Evolutionary conservation across 2,888 invertebrate species (phyloP).

Genomic region (Eucriotettix oculatus): DNA sequence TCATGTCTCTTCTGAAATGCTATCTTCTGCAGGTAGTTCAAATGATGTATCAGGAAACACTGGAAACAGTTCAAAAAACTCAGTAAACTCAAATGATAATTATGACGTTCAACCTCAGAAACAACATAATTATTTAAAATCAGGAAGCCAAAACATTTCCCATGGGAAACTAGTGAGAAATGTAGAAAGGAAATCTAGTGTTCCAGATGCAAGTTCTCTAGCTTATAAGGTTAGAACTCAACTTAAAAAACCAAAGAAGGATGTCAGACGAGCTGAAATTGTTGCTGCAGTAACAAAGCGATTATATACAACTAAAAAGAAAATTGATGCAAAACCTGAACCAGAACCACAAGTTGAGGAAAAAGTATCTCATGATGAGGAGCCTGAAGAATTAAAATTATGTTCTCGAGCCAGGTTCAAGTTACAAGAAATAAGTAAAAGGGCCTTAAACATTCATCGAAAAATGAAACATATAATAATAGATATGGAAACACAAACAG

Average conservation of each 20-base stretch:
- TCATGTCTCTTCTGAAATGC: neutral
- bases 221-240: neutral
- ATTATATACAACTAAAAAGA: slow-evolving; percentile 31
- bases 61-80: neutral
- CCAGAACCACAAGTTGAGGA: slow-evolving; percentile 1
- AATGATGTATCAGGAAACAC: neutral
- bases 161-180: neutral
- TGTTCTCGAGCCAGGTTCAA: slow-evolving; percentile 40
- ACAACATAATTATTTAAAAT: neutral
- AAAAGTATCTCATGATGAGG: slow-evolving; percentile 18
- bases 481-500: neutral
- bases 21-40: neutral
- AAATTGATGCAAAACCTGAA: slow-evolving; percentile 3
- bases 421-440: slow-evolving; percentile 39
- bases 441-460: slow-evolving; percentile 12
- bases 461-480: neutral
- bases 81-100: neutral
- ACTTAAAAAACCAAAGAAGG: slow-evolving; percentile 10
- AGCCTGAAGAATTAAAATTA: slow-evolving; percentile 35
- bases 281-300: slow-evolving; percentile 54
- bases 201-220: neutral
- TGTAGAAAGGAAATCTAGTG: neutral
- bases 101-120: neutral
- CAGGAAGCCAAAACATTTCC: neutral
- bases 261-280: slow-evolving; percentile 33